Conservation (phyloP, 2,113 vertebrate species). For the Herpailurus yagouaroundi region DNA sequence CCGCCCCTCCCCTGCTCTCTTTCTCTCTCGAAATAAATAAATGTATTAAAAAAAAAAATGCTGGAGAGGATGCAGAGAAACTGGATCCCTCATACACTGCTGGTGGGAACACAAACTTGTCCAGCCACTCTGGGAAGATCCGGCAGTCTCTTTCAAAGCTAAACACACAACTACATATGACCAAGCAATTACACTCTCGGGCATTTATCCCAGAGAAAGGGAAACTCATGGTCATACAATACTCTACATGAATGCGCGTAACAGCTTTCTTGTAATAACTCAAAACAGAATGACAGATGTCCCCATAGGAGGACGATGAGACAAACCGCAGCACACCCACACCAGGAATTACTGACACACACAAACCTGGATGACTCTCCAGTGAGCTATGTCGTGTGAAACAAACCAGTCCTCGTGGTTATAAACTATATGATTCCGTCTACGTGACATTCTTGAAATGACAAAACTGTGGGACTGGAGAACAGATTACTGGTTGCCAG, state of each 20-base stretch:
- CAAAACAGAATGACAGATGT: neutral
- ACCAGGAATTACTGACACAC: neutral
- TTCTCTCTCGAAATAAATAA: too few relatives aligned
- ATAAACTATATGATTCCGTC: neutral
- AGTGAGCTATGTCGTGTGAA: neutral
- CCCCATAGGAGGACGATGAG: neutral
- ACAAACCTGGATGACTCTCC: neutral
- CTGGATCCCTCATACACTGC: rapidly evolving
- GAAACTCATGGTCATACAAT: neutral
- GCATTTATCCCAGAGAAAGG: neutral
- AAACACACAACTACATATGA: neutral
- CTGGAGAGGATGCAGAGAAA: neutral
- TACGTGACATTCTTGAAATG: neutral
- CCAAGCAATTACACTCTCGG: neutral
- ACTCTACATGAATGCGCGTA: neutral
- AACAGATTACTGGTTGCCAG: neutral
- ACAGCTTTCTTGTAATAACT: neutral
- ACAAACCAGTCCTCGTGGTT: neutral
- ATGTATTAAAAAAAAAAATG: neutral
- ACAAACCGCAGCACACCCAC: neutral
- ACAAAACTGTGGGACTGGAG: neutral
- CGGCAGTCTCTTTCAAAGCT: neutral
- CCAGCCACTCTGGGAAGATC: neutral
- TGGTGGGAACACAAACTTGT: neutral
- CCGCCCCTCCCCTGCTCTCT: too few relatives aligned